phyloP scores from a whole-genome alignment of 2,888 invertebrate genomes.

The Apamea crenata region DNA sequence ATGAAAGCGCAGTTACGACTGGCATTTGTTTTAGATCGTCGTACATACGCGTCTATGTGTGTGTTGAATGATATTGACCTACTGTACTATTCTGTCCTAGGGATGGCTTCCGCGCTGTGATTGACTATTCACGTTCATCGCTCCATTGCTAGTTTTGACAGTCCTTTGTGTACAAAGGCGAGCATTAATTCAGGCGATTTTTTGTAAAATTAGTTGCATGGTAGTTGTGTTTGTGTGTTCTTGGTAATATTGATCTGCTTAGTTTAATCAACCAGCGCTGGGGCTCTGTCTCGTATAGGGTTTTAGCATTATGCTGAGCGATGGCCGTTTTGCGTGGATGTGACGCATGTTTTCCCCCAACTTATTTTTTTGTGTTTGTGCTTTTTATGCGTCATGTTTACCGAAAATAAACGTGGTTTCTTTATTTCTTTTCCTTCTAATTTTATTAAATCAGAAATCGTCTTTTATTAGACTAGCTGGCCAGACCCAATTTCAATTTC shows the following conservation, averaged over 20 bases:
- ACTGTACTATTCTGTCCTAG: not conserved
- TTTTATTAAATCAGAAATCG: too few relatives aligned
- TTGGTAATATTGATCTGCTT: not conserved
- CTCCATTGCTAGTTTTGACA: conserved; percentile 1
- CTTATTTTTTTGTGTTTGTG: too few relatives aligned
- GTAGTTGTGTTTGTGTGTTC: not conserved
- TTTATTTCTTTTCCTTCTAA: too few relatives aligned
- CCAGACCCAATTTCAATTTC: not conserved
- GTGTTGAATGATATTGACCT: not conserved
- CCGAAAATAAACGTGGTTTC: too few relatives aligned
- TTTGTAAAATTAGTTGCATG: not conserved
- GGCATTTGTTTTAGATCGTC: not conserved
- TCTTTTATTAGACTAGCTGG: not conserved
- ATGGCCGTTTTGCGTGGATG: too few relatives aligned
- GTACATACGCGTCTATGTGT: not conserved
- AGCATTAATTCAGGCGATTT: conserved; percentile 5
- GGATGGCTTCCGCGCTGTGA: conserved; percentile 1
- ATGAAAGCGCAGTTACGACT: not conserved
- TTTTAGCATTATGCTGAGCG: too few relatives aligned
- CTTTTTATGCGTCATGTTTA: too few relatives aligned
- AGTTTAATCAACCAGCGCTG: too few relatives aligned
- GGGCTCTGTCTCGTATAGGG: too few relatives aligned
- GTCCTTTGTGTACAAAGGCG: conserved; percentile 12
- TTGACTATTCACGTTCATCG: conserved; percentile 21
- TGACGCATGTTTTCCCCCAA: too few relatives aligned